phyloP scores from a whole-genome alignment of 2,888 invertebrate species.

The Marronus borbonicus region DNA sequence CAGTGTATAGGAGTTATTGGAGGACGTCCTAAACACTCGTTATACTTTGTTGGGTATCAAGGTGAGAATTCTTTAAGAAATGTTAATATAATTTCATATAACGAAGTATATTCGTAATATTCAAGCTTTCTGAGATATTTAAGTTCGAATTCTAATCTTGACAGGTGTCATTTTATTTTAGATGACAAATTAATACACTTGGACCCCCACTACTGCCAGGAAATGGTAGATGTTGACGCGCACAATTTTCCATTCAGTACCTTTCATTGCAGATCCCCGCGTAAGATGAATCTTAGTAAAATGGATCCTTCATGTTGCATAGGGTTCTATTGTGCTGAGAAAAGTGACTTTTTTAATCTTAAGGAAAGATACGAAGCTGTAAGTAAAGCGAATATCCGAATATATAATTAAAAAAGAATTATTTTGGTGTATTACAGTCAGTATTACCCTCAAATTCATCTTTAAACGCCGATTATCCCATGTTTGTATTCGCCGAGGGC shows the following conservation, averaged over 20 bases:
- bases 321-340: slow-evolving; percentile 88
- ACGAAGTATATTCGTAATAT: neutral
- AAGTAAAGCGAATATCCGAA: slow-evolving; percentile 64
- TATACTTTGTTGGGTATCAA: slow-evolving; percentile 95
- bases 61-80: slow-evolving; percentile 66
- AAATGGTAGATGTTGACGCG: slow-evolving; percentile 88
- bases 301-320: slow-evolving; percentile 96
- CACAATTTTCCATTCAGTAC: slow-evolving; percentile 83
- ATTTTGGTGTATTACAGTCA: slow-evolving; percentile 11
- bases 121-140: neutral
- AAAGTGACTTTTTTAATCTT: slow-evolving; percentile 84
- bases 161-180: slow-evolving; percentile 60
- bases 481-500: slow-evolving; percentile 87
- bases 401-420: neutral
- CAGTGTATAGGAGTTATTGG: slow-evolving; percentile 94
- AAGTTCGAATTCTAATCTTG: neutral
- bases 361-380: slow-evolving; percentile 80
- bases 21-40: slow-evolving; percentile 92
- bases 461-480: slow-evolving; percentile 78
- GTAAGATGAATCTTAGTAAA: slow-evolving; percentile 87
- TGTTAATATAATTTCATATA: no score
- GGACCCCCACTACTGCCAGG: slow-evolving; percentile 96
- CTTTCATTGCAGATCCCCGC: slow-evolving; percentile 90
- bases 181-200: slow-evolving; percentile 93
- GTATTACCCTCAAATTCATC: slow-evolving; percentile 29